Evolutionary conservation across 2,113 vertebrate genomes (phyloP).

Genomic region (Heptranchias perlo): DNA sequence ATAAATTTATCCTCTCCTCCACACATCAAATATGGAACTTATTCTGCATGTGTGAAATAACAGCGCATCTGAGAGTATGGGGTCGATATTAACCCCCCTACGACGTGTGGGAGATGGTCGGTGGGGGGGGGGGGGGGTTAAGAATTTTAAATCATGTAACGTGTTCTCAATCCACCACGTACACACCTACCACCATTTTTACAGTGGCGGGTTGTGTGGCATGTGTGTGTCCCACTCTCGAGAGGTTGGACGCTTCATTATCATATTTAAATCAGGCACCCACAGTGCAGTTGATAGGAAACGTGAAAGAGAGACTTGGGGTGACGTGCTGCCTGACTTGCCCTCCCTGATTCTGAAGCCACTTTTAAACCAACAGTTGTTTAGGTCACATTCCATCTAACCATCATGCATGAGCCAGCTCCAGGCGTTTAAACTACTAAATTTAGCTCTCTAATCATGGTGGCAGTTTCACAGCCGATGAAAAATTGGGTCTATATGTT

Average conservation of each 20-base stretch:
- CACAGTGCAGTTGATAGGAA: not conserved
- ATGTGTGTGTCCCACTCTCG: too few relatives aligned
- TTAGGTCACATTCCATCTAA: not conserved
- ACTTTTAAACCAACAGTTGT: not conserved
- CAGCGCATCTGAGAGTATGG: not conserved
- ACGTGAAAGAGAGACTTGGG: not conserved
- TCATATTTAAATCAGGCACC: too few relatives aligned
- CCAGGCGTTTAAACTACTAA: not conserved
- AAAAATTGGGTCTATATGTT: not conserved
- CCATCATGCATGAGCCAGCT: not conserved
- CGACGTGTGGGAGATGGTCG: too few relatives aligned
- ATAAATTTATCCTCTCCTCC: not conserved
- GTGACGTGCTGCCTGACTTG: not conserved
- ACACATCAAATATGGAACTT: not conserved
- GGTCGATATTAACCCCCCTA: too few relatives aligned
- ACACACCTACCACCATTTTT: too few relatives aligned
- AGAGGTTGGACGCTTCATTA: too few relatives aligned
- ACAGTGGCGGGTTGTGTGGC: too few relatives aligned
- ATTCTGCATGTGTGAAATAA: not conserved
- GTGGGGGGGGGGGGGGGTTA: too few relatives aligned
- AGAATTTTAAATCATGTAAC: too few relatives aligned
- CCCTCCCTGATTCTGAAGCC: not conserved
- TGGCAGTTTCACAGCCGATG: not conserved
- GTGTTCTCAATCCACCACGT: too few relatives aligned
- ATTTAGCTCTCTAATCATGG: not conserved